Evolutionary conservation across 2,113 vertebrate genomes (phyloP).

Genomic region (Cheilinus undulatus): DNA sequence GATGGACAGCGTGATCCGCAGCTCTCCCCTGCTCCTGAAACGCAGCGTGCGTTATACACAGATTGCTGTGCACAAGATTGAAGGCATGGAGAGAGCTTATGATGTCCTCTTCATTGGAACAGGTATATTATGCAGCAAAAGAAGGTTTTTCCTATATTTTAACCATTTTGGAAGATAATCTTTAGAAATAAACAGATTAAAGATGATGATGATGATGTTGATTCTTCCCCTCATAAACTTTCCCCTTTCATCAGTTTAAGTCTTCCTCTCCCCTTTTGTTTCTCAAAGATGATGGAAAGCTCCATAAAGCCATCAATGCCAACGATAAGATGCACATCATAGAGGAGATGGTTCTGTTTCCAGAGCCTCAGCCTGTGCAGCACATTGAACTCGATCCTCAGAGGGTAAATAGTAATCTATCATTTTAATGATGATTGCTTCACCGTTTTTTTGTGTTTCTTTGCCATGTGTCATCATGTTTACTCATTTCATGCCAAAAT

Average conservation of each 20-base stretch:
- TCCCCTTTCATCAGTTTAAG: neutral
- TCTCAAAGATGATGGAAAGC: slow-evolving; percentile 86
- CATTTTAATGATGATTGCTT: neutral
- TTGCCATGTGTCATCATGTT: slow-evolving; percentile 3
- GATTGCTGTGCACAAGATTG: slow-evolving; percentile 87
- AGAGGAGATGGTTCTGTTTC: slow-evolving; percentile 90
- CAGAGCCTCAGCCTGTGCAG: slow-evolving; percentile 85
- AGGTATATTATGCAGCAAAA: slow-evolving; percentile 69
- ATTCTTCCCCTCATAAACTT: neutral
- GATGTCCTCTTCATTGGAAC: slow-evolving; percentile 93
- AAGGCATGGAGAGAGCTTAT: slow-evolving; percentile 83
- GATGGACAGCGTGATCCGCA: slow-evolving; percentile 92
- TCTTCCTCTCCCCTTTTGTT: neutral
- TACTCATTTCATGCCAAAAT: slow-evolving; percentile 1
- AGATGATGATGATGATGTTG: no score
- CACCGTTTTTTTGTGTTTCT: slow-evolving; percentile 13
- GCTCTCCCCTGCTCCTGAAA: slow-evolving; percentile 88
- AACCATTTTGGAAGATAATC: neutral
- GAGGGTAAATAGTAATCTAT: slow-evolving; percentile 72
- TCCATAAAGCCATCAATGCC: slow-evolving; percentile 90
- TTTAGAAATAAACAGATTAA: neutral
- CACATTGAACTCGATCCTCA: slow-evolving; percentile 89
- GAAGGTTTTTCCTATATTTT: neutral
- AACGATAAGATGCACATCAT: slow-evolving; percentile 86
- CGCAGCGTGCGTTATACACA: slow-evolving; percentile 88